phyloP scores from a whole-genome alignment of 2,888 invertebrate genomes.

The Dorcus parallelipipedus region DNA sequence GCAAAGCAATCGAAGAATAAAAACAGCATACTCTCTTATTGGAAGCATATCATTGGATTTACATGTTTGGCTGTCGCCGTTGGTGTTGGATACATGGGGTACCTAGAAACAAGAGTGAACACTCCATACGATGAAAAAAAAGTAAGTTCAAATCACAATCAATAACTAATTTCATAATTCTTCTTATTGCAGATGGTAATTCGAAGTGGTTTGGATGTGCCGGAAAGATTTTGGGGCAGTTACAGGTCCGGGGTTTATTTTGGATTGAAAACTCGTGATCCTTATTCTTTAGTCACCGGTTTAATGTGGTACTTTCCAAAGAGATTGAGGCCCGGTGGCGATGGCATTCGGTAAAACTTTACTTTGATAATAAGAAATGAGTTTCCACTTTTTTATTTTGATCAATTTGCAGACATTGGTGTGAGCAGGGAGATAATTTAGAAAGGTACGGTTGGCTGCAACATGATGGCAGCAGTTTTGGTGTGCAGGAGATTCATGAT shows the following conservation, averaged over 20 bases:
- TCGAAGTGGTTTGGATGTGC: constrained; percentile 66
- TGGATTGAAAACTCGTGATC: constrained; percentile 87
- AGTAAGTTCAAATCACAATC: constrained; percentile 46
- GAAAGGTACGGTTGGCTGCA: constrained; percentile 85
- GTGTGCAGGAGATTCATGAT: constrained; percentile 85
- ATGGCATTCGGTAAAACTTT: constrained; percentile 63
- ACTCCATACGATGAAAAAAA: constrained; percentile 78
- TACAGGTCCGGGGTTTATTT: constrained; percentile 88
- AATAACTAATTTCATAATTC: background rate
- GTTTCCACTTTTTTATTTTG: constrained; percentile 3
- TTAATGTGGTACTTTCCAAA: constrained; percentile 94
- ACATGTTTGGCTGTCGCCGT: constrained; percentile 66
- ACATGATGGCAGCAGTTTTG: constrained; percentile 91
- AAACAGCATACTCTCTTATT: constrained; percentile 41
- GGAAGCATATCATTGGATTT: constrained; percentile 62
- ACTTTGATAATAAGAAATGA: background rate
- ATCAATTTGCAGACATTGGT: constrained; percentile 73
- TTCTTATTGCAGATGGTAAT: constrained; percentile 59
- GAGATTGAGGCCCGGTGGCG: constrained; percentile 62
- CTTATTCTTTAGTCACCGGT: constrained; percentile 85
- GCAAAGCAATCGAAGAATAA: constrained; percentile 32
- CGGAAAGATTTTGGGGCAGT: constrained; percentile 89
- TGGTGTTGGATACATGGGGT: constrained; percentile 76
- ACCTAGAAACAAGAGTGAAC: constrained; percentile 83
- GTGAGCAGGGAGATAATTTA: constrained; percentile 81